Evolutionary conservation across 2,113 vertebrate genomes (phyloP).

Genomic region (Chaetorhynchus papuensis): DNA sequence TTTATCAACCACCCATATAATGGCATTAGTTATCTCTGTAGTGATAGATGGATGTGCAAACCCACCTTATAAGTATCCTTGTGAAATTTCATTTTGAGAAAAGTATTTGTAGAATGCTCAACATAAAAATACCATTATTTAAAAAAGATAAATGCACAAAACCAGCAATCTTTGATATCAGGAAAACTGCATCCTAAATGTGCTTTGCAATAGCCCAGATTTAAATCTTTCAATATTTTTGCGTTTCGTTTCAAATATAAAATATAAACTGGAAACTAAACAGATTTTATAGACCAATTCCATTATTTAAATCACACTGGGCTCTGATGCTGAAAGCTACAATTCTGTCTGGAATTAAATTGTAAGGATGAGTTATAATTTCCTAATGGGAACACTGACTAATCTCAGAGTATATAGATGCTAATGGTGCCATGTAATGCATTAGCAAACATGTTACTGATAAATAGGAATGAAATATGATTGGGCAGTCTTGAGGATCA

Average conservation of each 20-base stretch:
- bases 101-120: not conserved
- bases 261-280: constrained; percentile 1
- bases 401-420: constrained; percentile 7
- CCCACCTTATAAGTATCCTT: not conserved
- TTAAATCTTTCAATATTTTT: constrained; percentile 34
- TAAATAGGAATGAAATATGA: constrained; percentile 16
- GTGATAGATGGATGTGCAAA: not conserved
- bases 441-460: constrained; percentile 5
- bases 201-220: not conserved
- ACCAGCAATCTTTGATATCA: not conserved
- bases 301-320: constrained; percentile 18
- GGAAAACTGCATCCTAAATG: not conserved
- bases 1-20: not conserved
- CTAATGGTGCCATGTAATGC: constrained; percentile 32
- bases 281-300: constrained; percentile 2
- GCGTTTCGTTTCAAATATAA: not conserved
- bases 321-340: not conserved
- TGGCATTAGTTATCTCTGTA: not conserved
- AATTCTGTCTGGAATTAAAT: constrained; percentile 15
- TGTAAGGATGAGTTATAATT: constrained; percentile 29
- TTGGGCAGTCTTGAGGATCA: not conserved
- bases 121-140: not conserved
- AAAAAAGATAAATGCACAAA: not conserved
- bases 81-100: constrained; percentile 22
- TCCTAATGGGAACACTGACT: constrained; percentile 26